Evolutionary conservation across 2,797 vertebrate genomes (phyloP), one percentile per base, ranked within the genome.

Genomic region (Syndactyla subalaris): DNA sequence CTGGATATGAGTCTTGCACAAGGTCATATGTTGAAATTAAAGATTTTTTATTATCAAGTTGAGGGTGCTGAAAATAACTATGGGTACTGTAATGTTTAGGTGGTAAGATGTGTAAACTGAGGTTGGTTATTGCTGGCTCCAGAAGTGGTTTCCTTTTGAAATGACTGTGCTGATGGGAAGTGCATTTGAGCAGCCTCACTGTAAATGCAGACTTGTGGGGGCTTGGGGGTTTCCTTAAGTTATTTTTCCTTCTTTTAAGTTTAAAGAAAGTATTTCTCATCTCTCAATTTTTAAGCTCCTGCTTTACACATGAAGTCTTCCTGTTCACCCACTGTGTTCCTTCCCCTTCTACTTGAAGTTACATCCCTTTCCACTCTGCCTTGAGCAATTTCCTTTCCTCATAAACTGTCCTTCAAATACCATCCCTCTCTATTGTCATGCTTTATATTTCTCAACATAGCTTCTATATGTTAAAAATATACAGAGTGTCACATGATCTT

Each of bases 101-200:
- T 81, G 85, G 92, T 85, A 82, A 84, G 45, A 89, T 54, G 38
- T 82, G 80, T 62, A 94, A 97, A 90, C 71, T 90, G 66, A 46
- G 10, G 24, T 54, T 93, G 79, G 91, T 76, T 97, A 90, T 92
- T 86, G 52, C 34, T 67, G 73, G 27, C 59, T 91, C 74, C 76
- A 51, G 48, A 52, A 75, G 88, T 34, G 74, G 94, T 94, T 96
- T 95, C 48, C 91, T 65, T 81, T 95, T 92, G 73, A 91, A 92
- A 85, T 68, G 22, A 74, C 54, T 91, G 41, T n/a, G 34, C 32
- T 96, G 87, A 94, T 93, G 91, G 95, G 91, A 97, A 96, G 52
- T 2, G 2, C 63, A 67, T 80, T 95, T 86, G 71, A 79, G 82
- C 55, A 96, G 79, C 38, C 24, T 82, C 86, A 91, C 74, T 71